These are phyloP conservation scores for Zaprionus taronus DNA, from an alignment of 1,140 invertebrate species.

Conservation along the genomic window DNA sequence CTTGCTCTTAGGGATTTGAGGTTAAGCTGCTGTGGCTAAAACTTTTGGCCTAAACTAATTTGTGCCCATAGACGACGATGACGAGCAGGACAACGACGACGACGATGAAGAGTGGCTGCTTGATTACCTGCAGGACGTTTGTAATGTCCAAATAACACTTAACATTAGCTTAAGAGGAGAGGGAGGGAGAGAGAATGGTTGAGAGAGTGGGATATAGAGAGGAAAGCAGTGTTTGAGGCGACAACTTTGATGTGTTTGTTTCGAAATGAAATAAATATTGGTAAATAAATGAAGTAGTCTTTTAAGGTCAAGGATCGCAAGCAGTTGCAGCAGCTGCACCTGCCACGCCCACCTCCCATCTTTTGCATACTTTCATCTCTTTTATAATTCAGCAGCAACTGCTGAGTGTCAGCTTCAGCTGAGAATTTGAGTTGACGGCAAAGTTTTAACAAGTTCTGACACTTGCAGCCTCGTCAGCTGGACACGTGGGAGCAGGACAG, in stretches of 20 bases:
- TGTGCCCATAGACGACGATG: slow-evolving; percentile 60
- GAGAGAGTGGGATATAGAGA: neutral
- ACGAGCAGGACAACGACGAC: neutral
- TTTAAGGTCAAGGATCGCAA: slow-evolving; percentile 49
- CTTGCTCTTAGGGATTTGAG: slow-evolving; percentile 61
- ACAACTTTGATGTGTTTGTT: slow-evolving; percentile 52
- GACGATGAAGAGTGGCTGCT: slow-evolving; percentile 59
- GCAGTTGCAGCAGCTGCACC: neutral
- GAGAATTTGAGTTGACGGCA: slow-evolving; percentile 68
- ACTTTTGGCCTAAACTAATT: slow-evolving; percentile 82
- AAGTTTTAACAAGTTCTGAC: slow-evolving; percentile 82
- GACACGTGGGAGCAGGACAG: neutral
- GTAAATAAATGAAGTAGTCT: slow-evolving; percentile 38
- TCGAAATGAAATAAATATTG: slow-evolving; percentile 36
- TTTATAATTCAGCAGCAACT: slow-evolving; percentile 68
- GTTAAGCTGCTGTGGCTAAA: slow-evolving; percentile 80
- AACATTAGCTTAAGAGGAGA: slow-evolving; percentile 57
- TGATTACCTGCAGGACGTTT: slow-evolving; percentile 31
- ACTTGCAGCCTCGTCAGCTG: slow-evolving; percentile 63
- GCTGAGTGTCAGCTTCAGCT: slow-evolving; percentile 13
- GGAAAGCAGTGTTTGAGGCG: neutral
- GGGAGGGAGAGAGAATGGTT: slow-evolving; percentile 32
- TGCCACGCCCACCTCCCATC: neutral
- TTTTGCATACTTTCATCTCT: neutral
- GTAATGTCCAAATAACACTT: slow-evolving; percentile 74